Conservation (phyloP, 2,888 invertebrate genomes). For the Papilio gigon region DNA sequence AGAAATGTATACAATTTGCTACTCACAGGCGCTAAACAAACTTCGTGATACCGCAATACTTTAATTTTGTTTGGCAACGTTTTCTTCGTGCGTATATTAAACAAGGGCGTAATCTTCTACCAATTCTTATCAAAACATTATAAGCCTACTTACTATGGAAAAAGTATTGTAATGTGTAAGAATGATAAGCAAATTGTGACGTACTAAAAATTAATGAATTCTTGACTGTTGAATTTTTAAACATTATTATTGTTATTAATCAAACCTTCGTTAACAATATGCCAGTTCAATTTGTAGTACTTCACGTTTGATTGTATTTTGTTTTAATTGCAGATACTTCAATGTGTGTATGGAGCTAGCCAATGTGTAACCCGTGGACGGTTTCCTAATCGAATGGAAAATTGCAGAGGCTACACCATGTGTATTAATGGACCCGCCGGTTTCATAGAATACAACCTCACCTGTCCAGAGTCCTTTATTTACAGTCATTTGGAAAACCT, state of each 20-base stretch:
- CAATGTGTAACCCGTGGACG: conserved; percentile 63
- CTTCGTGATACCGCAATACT: neutral
- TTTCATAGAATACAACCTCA: conserved; percentile 63
- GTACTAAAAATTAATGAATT: neutral
- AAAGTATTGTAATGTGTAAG: conserved; percentile 19
- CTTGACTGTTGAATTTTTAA: neutral
- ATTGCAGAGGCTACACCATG: conserved; percentile 71
- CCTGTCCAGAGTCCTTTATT: conserved; percentile 64
- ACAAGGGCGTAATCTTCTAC: conserved; percentile 4
- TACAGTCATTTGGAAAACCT: conserved; percentile 67
- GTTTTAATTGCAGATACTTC: conserved; percentile 61
- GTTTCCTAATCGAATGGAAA: conserved; percentile 63
- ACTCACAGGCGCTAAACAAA: conserved; percentile 9
- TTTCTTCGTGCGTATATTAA: conserved; percentile 10
- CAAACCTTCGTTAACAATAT: too few species aligned
- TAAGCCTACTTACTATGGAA: conserved; percentile 8
- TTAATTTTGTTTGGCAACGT: neutral
- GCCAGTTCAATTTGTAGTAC: too few species aligned
- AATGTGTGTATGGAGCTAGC: conserved; percentile 52
- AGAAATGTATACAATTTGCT: neutral
- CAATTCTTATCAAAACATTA: conserved; percentile 10
- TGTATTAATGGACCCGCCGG: conserved; percentile 59
- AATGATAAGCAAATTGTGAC: conserved; percentile 1
- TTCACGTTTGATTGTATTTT: too few species aligned
- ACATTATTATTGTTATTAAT: too few species aligned